Conservation (phyloP, 2,113 vertebrate species). For the Actenoides hombroni region DNA sequence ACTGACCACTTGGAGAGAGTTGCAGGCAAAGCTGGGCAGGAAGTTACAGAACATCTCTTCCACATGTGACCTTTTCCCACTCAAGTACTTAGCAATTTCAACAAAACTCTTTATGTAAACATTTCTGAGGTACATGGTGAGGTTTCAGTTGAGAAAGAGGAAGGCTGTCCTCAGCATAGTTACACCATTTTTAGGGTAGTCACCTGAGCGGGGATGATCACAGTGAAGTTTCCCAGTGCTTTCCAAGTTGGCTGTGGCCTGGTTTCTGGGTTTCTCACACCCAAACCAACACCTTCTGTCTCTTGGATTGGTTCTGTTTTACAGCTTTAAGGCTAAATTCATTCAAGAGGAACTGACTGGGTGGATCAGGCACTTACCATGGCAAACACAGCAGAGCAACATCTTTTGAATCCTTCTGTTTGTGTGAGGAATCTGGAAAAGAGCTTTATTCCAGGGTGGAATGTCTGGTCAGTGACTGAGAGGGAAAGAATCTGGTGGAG, state of each 20-base stretch:
- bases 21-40: not conserved
- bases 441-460: not conserved
- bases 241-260: not conserved
- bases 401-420: not conserved
- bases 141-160: not conserved
- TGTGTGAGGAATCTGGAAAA: not conserved
- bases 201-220: not conserved
- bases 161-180: not conserved
- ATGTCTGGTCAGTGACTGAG: not conserved
- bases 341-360: not conserved
- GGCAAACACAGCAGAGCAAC: not conserved
- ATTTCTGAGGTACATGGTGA: not conserved
- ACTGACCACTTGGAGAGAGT: not conserved
- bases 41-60: not conserved
- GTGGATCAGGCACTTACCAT: not conserved
- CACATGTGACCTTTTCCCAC: not conserved
- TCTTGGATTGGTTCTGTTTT: not conserved
- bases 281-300: not conserved
- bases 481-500: not conserved
- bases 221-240: not conserved
- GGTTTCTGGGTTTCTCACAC: not conserved
- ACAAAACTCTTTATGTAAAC: not conserved
- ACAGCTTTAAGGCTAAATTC: not conserved
- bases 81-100: not conserved
- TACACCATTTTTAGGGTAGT: not conserved